Base-by-base conservation (phyloP, 1,140 invertebrate species). In the Theocolax elegans region DNA sequence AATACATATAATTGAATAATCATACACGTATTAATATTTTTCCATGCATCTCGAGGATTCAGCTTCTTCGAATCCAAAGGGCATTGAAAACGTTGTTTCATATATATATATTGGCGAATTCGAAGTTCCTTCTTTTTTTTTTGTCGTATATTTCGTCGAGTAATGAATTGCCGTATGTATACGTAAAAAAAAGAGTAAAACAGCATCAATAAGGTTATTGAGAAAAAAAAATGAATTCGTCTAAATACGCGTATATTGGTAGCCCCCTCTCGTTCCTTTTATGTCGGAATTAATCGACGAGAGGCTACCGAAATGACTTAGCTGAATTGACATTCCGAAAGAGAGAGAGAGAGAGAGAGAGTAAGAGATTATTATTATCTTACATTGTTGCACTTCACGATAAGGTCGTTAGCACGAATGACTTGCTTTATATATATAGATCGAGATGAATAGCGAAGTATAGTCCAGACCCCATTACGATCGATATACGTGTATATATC, bases 381-480 rank as follows among this genome's bases (percentile, higher is more conserved):
- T n/a, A 29, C 58, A 62, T 69, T 69, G 68, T 64, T 64, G 48
- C 67, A 71, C 29, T 71, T 60, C 63, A 66, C 69, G 69, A 71
- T 66, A 71, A 71, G 69, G 51, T 71, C 69, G 69, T 71, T 71
- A 71, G 69, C 42, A 35, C 63, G 69, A 71, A 66, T 71, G 69
- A 71, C 69, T 54, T 23, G 46, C n/a, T n/a, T n/a, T n/a, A n/a
- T n/a, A 66, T 63, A 71, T 51, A 66, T 66, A 71, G 51, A n/a
- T n/a, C n/a, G n/a, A n/a, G n/a, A n/a, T n/a, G n/a, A n/a, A n/a
- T n/a, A n/a, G n/a, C n/a, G n/a, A n/a, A n/a, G n/a, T n/a, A n/a
- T n/a, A n/a, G n/a, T n/a, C n/a, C n/a, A n/a, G n/a, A n/a, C 56
- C 54, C 65, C 65, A 21, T 59, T 48, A 23, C 29, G 17, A 25